Conservation (phyloP, 2,113 vertebrate species). For the Crotalus viridis region DNA sequence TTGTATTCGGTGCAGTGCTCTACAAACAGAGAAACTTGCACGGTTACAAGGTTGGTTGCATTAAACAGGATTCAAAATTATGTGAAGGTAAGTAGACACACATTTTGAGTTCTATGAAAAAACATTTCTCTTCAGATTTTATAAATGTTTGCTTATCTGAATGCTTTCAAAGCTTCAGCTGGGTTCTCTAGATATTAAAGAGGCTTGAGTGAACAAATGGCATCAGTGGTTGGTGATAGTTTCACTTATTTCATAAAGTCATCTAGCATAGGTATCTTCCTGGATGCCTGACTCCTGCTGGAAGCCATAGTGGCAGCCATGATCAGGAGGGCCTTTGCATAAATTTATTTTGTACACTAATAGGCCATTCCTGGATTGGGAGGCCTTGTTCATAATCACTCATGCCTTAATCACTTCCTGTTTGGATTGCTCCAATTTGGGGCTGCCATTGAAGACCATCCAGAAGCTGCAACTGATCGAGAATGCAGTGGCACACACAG, state of each 20-base stretch:
- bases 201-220: background rate
- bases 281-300: background rate
- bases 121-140: background rate
- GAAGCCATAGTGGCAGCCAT: background rate
- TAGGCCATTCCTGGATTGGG: background rate
- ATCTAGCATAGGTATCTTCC: background rate
- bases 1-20: background rate
- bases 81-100: background rate
- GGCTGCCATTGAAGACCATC: background rate
- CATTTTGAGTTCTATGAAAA: background rate
- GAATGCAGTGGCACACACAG: background rate
- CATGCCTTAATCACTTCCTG: background rate
- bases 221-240: background rate
- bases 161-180: background rate
- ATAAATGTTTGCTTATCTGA: background rate
- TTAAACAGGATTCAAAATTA: background rate
- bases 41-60: background rate
- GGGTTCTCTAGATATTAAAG: background rate
- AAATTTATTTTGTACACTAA: background rate
- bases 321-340: background rate
- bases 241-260: background rate
- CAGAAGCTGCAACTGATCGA: background rate
- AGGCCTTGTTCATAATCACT: background rate
- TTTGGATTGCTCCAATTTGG: background rate
- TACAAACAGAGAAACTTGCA: background rate